These are phyloP conservation scores for Myiozetetes cayanensis DNA, from an alignment of 2,113 vertebrate genomes.

Conservation along the genomic window DNA sequence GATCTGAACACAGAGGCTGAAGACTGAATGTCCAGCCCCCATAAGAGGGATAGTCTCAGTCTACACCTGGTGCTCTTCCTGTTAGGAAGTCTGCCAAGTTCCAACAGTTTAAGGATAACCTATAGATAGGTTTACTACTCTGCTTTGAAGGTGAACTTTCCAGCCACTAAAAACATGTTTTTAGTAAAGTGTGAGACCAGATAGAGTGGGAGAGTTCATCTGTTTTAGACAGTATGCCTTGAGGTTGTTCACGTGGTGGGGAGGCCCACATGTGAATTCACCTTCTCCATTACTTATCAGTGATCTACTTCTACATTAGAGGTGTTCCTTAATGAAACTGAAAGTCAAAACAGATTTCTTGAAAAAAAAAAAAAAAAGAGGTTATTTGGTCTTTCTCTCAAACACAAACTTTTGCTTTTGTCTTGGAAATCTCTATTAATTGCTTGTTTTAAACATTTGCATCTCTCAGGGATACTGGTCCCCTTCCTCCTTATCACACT, in stretches of 20 bases:
- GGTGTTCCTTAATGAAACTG: accelerated
- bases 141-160: background rate
- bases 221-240: background rate
- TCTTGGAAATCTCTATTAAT: background rate
- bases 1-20: background rate
- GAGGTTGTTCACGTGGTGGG: background rate
- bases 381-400: background rate
- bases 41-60: background rate
- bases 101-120: background rate
- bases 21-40: background rate
- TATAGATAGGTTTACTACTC: background rate
- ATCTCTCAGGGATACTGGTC: background rate
- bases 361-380: too few relatives aligned
- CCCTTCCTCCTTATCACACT: background rate
- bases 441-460: background rate
- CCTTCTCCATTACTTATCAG: background rate
- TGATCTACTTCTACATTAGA: background rate
- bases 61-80: background rate
- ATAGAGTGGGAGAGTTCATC: background rate
- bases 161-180: background rate
- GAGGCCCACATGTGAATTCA: background rate
- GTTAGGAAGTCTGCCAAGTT: background rate
- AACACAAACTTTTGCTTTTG: background rate
- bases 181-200: background rate
- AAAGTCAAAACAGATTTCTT: background rate